phyloP scores from a whole-genome alignment of 2,888 invertebrate species.

The Sisyra terminalis region DNA sequence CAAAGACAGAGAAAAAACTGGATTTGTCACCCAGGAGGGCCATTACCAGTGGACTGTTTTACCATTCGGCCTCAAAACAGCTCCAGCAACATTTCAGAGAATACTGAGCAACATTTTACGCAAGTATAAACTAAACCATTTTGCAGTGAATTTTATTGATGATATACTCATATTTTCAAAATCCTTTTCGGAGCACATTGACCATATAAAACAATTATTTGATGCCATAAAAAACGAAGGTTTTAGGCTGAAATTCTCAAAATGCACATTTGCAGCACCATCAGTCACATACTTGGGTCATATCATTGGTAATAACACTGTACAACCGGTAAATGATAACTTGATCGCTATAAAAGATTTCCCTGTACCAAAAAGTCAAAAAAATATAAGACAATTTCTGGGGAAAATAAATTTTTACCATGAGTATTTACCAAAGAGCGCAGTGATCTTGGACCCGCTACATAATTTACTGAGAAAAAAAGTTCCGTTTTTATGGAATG shows the following conservation, averaged over 20 bases:
- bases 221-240: constrained; percentile 10
- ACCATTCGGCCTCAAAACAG: too few relatives aligned
- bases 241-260: constrained; percentile 10
- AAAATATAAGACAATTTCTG: neutral
- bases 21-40: too few relatives aligned
- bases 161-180: constrained; percentile 14
- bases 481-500: neutral
- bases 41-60: too few relatives aligned
- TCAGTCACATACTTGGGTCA: constrained; percentile 4
- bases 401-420: constrained; percentile 2
- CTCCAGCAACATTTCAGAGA: too few relatives aligned
- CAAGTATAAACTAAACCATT: constrained; percentile 10
- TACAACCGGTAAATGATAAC: neutral
- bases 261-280: constrained; percentile 9
- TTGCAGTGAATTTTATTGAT: constrained; percentile 13
- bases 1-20: too few relatives aligned
- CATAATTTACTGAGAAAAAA: neutral
- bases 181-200: constrained; percentile 13
- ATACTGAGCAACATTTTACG: constrained; percentile 12
- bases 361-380: neutral
- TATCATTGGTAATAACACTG: neutral
- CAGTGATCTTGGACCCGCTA: neutral
- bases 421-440: neutral
- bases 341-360: neutral
- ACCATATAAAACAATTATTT: constrained; percentile 9